Evolutionary conservation across 2,888 invertebrate species (phyloP).

Genomic region (Agrochola circellaris): DNA sequence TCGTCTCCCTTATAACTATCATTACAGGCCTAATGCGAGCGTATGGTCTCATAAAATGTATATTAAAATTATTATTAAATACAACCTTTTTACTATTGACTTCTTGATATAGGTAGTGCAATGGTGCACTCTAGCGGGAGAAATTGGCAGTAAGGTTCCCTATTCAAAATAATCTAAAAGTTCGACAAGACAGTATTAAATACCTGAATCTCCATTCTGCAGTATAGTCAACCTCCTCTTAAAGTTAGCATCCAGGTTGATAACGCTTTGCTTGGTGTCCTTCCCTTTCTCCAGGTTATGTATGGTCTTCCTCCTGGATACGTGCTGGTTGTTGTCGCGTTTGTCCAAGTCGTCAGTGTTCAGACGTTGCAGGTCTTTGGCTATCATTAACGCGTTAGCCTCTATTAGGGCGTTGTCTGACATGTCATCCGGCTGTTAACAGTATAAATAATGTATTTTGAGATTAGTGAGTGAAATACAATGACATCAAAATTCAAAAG

Average conservation of each 20-base stretch:
- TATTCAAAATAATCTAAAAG: not conserved
- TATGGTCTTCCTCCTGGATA: conserved; percentile 95
- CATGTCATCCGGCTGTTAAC: conserved; percentile 93
- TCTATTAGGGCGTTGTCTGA: conserved; percentile 96
- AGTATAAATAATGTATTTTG: conserved; percentile 10
- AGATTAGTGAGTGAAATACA: not conserved
- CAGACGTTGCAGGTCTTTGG: conserved; percentile 95
- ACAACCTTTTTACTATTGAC: not conserved
- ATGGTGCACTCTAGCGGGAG: not conserved
- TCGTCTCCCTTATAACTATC: not conserved
- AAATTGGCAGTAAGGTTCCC: not conserved
- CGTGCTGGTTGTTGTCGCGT: conserved; percentile 92
- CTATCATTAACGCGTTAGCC: conserved; percentile 97
- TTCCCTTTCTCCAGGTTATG: conserved; percentile 96
- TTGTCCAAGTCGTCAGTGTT: conserved; percentile 95
- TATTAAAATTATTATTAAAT: not conserved
- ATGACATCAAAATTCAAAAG: too few relatives aligned
- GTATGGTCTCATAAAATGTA: too few relatives aligned
- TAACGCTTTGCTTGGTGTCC: conserved; percentile 94
- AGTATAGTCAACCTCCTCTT: conserved; percentile 96
- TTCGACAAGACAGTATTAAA: not conserved
- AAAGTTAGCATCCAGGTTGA: conserved; percentile 98
- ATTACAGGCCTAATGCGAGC: not conserved
- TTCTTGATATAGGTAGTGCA: not conserved
- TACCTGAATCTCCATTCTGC: conserved; percentile 92